Base-by-base conservation (phyloP, 2,888 invertebrate genomes). In the Ecdyonurus torrentis region DNA sequence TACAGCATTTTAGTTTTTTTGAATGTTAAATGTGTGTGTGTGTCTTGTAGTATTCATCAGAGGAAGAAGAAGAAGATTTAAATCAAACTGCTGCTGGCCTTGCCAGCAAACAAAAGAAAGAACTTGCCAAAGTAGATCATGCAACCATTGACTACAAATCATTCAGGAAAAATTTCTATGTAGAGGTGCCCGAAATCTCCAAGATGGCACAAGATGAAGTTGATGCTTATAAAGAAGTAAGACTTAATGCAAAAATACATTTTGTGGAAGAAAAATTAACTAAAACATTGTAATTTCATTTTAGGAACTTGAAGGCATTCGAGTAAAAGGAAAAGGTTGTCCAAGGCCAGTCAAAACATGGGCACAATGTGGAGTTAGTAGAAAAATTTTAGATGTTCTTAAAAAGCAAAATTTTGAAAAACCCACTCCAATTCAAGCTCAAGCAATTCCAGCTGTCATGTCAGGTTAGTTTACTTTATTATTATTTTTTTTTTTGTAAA, bases 351-450 rank as follows among this genome's bases (percentile, higher is more conserved):
- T 99, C 65, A 91, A 86, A 77, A 86, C 88, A 0, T 99, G 99
- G 99, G 96, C 99, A 0, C 99, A 99, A 71, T 96, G 95, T 73
- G 99, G 99, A 2, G 91, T 97, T 22, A 93, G 93, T 66, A 93
- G 93, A 73, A 96, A 94, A 73, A 91, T 97, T 73, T 79, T 97
- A 75, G 96, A 96, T 70, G 84, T 90, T 67, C 76, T 99, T 64
- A 95, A 91, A 74, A 93, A 87, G 77, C 81, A 88, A 64, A 84
- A 84, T 64, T 99, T 94, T 75, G 94, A 95, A 70, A 97, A 95
- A 74, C 99, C 99, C 0, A 99, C 99, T 1, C 98, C 99, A 0
- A 99, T 99, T 71, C 99, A 99, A 76, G 87, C 92, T 63, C 99
- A 99, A 77, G 98, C 97, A 1, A 91, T 99, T 71, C 92, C 93